Conservation (phyloP, 37 sponge, comb jelly and placozoan species). For the Hormiphora californensis region DNA sequence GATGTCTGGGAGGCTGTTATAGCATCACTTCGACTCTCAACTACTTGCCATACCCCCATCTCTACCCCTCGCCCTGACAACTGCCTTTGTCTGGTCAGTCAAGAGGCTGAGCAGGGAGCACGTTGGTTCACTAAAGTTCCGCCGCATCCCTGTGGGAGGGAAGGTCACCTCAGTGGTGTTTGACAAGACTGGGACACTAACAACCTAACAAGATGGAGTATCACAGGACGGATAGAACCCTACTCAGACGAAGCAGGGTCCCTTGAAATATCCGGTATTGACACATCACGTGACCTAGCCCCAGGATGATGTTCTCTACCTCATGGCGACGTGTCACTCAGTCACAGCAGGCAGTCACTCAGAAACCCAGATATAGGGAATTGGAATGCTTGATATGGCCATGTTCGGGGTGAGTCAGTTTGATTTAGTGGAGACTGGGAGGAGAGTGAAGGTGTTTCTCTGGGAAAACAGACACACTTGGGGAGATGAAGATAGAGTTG, state of each 20-base stretch:
- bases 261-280: neutral
- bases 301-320: neutral
- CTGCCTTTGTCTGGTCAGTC: neutral
- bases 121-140: neutral
- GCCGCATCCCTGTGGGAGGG: constrained; percentile 7
- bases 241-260: neutral
- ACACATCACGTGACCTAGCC: neutral
- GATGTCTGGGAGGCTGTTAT: neutral
- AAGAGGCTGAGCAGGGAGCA: neutral
- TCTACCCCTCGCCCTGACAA: neutral
- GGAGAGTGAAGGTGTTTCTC: neutral
- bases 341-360: no score
- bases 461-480: neutral
- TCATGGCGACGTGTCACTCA: neutral
- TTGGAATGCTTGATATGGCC: neutral
- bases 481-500: neutral
- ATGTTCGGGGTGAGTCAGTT: neutral
- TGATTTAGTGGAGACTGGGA: neutral
- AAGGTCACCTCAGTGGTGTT: constrained; percentile 51
- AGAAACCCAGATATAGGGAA: neutral
- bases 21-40: neutral
- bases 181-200: constrained; percentile 58
- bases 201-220: no score
- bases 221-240: neutral
- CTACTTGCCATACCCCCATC: neutral